These are phyloP conservation scores for Anoplopoma fimbria DNA, from an alignment of 2,113 vertebrate genomes.

Conservation along the genomic window DNA sequence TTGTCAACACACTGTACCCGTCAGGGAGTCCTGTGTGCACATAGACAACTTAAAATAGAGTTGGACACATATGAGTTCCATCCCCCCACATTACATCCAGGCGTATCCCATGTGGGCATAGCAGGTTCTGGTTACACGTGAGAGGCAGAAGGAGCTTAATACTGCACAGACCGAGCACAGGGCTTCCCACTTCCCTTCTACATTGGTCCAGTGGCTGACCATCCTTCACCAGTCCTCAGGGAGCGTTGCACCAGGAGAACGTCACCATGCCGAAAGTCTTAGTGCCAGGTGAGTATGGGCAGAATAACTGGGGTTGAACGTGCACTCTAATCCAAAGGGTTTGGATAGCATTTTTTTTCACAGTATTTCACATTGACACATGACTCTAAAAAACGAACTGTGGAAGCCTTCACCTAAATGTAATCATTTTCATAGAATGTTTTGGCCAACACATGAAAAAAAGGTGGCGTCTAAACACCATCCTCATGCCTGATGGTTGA, in stretches of 20 bases:
- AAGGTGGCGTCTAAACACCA: neutral
- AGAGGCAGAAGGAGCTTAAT: slow-evolving; percentile 71
- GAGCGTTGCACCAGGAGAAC: slow-evolving; percentile 55
- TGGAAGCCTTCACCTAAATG: neutral
- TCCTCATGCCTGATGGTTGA: neutral
- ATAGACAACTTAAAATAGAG: slow-evolving; percentile 81
- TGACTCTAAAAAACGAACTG: neutral
- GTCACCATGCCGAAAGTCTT: slow-evolving; percentile 84
- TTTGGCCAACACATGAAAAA: neutral
- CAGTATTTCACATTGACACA: neutral
- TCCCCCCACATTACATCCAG: slow-evolving; percentile 25
- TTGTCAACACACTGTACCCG: slow-evolving; percentile 47
- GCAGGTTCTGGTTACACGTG: slow-evolving; percentile 81
- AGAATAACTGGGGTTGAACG: slow-evolving; percentile 24
- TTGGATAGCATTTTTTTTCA: slow-evolving; percentile 17
- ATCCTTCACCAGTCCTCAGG: slow-evolving; percentile 57
- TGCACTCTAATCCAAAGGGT: neutral
- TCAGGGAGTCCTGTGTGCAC: slow-evolving; percentile 35
- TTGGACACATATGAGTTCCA: slow-evolving; percentile 51
- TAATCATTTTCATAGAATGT: neutral
- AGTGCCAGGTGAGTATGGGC: slow-evolving; percentile 86
- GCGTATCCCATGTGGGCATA: slow-evolving; percentile 57
- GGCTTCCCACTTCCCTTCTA: slow-evolving; percentile 67
- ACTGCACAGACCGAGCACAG: slow-evolving; percentile 47
- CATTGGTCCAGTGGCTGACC: slow-evolving; percentile 63